A percentile compares a stretch with the other conserved stretches of the same genome.
phyloP scores from a whole-genome alignment of 2,113 vertebrate genomes.

The Neotoma lepida region DNA sequence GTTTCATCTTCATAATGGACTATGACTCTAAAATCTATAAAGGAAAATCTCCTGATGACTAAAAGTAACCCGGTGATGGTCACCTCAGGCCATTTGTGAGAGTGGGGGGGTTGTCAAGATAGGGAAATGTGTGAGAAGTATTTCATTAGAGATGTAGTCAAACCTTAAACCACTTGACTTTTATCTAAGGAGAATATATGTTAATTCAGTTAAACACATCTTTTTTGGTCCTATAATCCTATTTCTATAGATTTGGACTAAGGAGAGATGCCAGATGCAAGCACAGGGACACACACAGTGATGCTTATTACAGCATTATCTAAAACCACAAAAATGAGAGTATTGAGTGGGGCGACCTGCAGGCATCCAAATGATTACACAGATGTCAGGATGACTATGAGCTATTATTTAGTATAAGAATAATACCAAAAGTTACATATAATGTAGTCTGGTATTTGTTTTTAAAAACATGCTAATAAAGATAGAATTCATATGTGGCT shows the following conservation, averaged over 20 bases:
- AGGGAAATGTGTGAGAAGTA: background rate
- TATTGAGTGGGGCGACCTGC: background rate
- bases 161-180: background rate
- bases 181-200: background rate
- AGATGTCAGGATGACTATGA: background rate
- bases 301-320: background rate
- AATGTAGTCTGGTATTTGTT: background rate
- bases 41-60: background rate
- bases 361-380: background rate
- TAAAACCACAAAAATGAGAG: background rate
- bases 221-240: background rate
- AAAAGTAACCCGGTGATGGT: background rate
- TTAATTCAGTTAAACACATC: background rate
- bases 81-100: background rate
- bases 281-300: background rate
- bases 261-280: background rate
- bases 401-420: background rate
- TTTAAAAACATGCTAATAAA: constrained; percentile 10
- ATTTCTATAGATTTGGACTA: background rate
- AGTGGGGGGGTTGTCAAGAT: background rate
- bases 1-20: constrained; percentile 18
- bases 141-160: background rate
- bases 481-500: background rate
- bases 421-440: background rate
- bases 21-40: background rate